Evolutionary conservation across 2,888 invertebrate species (phyloP), one percentile per base, ranked within the genome.

Genomic region (Poecilobothrus nobilitatus): DNA sequence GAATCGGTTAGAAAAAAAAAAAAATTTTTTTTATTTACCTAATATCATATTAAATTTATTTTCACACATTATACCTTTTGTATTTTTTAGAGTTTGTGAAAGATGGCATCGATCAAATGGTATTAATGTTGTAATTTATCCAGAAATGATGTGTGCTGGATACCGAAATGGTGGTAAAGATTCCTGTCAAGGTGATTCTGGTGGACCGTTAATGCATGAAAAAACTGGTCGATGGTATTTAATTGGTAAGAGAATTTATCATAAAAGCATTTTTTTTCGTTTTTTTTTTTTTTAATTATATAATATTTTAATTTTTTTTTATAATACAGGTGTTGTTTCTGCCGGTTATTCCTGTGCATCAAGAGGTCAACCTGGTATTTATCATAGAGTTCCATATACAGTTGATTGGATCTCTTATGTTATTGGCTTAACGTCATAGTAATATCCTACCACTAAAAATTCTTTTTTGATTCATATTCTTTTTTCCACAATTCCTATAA

Each of bases 331-430:
- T 6, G 91, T 95, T 22, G 95, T 95, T 0, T 95, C 95, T 0
- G 95, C 95, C 0, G 95, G 95, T 5, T 95, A 95, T 82, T 94
- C 94, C 0, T 95, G 95, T 78, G 95, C 95, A 0, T 94, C 95
- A 76, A 87, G 94, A 20, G 94, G 95, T 21, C 95, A 95, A 77
- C 95, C 95, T 0, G 95, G 95, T 66, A 95, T 95, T 75, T 95
- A 95, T 82, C 95, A 95, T 80, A 86, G 95, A 74, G 95, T 95
- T 8, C 92, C 95, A 1, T 92, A 94, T 77, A 95, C 95, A 0
- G 94, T 95, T 8, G 95, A 95, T 80, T 95, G 95, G 95, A 94
- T 95, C 74, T 87, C 87, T 71, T 87, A 87, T 73, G 87, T 87
- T 1, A 86, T 80, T 65, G 82, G 80, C 69, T 75, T 81, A 68